A percentile compares a stretch with the other conserved stretches of the same genome.
Conservation (phyloP, 2,797 vertebrate species). For the Sternotherus odoratus region DNA sequence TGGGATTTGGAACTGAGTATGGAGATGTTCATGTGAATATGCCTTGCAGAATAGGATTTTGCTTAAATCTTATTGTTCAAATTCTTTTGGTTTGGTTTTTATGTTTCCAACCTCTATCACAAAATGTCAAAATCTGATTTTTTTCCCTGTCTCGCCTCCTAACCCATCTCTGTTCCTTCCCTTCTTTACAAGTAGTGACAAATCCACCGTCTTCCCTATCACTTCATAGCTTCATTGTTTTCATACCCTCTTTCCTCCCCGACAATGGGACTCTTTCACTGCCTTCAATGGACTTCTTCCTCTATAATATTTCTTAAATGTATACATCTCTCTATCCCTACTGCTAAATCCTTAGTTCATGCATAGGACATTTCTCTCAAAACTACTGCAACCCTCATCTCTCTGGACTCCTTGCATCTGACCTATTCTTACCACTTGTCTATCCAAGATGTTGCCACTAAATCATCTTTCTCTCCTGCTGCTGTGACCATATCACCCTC, state of each 20-base stretch:
- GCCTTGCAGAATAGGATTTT: not conserved
- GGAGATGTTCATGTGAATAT: not conserved
- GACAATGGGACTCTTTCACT: not conserved
- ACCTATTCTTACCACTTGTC: not conserved
- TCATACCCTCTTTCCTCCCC: not conserved
- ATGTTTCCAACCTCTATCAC: not conserved
- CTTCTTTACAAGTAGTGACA: not conserved
- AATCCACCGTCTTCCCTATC: not conserved
- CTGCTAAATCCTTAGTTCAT: constrained; percentile 1
- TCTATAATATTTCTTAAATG: not conserved
- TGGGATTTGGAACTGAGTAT: not conserved
- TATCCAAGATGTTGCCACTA: not conserved
- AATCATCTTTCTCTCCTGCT: not conserved
- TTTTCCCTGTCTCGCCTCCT: not conserved
- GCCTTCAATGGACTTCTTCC: not conserved
- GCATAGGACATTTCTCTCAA: not conserved
- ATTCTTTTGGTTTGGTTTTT: not conserved
- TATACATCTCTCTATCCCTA: not conserved
- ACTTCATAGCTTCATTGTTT: not conserved
- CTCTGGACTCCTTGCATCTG: not conserved
- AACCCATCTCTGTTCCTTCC: not conserved
- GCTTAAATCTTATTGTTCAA: fast-evolving
- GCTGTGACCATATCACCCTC: not conserved
- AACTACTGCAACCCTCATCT: not conserved
- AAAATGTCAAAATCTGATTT: fast-evolving